Conservation (phyloP, 2,888 invertebrate species). For the Dasysyrphus albostriatus region DNA sequence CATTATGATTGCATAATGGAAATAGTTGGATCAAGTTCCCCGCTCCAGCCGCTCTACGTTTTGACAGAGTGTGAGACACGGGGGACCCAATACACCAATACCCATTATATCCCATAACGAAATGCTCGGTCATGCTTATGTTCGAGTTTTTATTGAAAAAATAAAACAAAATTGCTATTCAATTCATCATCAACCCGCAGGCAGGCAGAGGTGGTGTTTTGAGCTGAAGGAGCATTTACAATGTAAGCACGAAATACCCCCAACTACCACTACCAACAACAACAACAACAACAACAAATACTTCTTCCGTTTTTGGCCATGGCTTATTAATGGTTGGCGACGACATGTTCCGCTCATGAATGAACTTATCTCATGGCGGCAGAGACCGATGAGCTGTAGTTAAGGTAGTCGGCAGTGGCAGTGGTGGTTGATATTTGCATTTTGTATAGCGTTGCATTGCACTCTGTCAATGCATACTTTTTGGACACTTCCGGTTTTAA, state of each 20-base stretch:
- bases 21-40: conserved; percentile 18
- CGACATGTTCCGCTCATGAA: conserved; percentile 72
- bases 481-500: conserved; percentile 66
- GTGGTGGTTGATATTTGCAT: conserved; percentile 50
- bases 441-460: conserved; percentile 28
- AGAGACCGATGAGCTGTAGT: not conserved
- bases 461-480: conserved; percentile 30
- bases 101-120: not conserved
- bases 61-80: conserved; percentile 62
- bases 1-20: conserved; percentile 59
- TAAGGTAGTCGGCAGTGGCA: conserved; percentile 25
- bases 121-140: conserved; percentile 12
- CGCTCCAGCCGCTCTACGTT: not conserved
- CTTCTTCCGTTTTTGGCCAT: conserved; percentile 68
- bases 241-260: conserved; percentile 58
- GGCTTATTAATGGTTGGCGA: conserved; percentile 50
- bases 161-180: conserved; percentile 33
- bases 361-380: conserved; percentile 43
- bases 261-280: not conserved
- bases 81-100: conserved; percentile 9
- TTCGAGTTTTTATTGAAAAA: conserved; percentile 47
- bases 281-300: conserved; percentile 20
- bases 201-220: not conserved
- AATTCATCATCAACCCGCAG: conserved; percentile 7
- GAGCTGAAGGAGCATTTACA: conserved; percentile 34